These are phyloP conservation scores for Eleutherodactylus coqui DNA, from an alignment of 2,797 vertebrate genomes.

Conservation along the genomic window DNA sequence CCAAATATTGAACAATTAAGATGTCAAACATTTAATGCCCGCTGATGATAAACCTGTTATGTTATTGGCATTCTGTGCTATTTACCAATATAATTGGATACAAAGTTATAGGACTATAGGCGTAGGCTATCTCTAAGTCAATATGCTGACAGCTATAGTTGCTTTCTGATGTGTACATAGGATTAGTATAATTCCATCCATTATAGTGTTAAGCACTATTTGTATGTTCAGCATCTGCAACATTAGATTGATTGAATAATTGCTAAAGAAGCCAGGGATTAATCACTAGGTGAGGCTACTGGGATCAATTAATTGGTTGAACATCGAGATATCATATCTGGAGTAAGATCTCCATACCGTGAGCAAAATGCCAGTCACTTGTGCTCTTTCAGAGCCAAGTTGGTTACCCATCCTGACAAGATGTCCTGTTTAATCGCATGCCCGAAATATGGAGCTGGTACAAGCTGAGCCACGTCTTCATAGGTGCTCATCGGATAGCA, in stretches of 20 bases:
- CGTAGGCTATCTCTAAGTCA: not conserved
- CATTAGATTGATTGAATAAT: not conserved
- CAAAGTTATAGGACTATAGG: not conserved
- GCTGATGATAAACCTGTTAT: not conserved
- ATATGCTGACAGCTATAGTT: not conserved
- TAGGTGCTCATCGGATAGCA: not conserved
- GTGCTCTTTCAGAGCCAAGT: not conserved
- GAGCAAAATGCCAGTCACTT: not conserved
- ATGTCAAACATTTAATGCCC: not conserved
- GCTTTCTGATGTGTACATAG: not conserved
- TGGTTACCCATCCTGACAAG: not conserved
- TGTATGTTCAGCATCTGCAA: not conserved
- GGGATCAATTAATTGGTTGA: not conserved
- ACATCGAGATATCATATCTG: not conserved
- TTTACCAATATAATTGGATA: not conserved
- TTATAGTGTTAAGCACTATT: not conserved
- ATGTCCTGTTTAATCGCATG: not conserved
- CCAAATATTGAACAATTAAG: no score
- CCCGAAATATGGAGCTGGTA: not conserved
- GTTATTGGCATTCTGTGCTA: not conserved
- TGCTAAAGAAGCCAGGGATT: not conserved
- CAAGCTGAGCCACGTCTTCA: not conserved
- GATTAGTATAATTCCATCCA: not conserved
- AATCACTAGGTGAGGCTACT: slow-evolving; percentile 13
- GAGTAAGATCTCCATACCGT: not conserved